Base-by-base conservation (phyloP, 2,113 vertebrate genomes). In the Mola mola region DNA sequence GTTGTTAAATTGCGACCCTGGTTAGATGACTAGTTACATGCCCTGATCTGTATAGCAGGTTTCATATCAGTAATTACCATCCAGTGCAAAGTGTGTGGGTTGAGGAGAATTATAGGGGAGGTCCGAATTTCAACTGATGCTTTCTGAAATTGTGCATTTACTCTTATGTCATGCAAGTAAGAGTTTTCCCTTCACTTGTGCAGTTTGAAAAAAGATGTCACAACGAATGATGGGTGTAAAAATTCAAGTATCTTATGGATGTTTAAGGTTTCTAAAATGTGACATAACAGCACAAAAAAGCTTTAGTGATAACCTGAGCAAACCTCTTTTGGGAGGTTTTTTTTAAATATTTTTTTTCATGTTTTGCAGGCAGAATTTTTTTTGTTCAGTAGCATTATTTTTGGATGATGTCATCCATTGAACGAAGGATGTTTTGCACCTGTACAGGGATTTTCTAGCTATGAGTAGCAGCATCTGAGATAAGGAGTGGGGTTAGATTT, bases 21-120 rank as follows among this genome's bases (percentile, higher is more conserved):
- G 75, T 74, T 79, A 34, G 70, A 60, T 65, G 72, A 29, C 58
- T 86, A 83, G 88, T 89, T 76, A 66, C 82, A 85, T 31, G 37
- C 63, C 64, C 40, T n/a, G 72, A 79, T 66, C 74, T 60, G 41
- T 77, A 37, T 64, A 56, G 75, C 72, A 75, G 69, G 72, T 70
- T 69, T 77, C 57, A 73, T 69, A 75, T 80, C 73, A 57, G 78
- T 85, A 86, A 87, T 88, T 87, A 79, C 68, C 61, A 80, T 77
- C 43, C 28, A 24, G 29, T 34, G 49, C 58, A 48, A 60, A 17
- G 43, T 65, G 46, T 73, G 61, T 71, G 71, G 56, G 71, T 46
- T 65, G 51, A 56, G 44, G 56, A 29, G 67, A 80, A 70, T 82
- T 86, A 82, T 26, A 77, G 62, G 66, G 69, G 48, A 70, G 51